These are phyloP conservation scores for Argyra leucocephala DNA, from an alignment of 2,888 invertebrate genomes.

Conservation along the genomic window DNA sequence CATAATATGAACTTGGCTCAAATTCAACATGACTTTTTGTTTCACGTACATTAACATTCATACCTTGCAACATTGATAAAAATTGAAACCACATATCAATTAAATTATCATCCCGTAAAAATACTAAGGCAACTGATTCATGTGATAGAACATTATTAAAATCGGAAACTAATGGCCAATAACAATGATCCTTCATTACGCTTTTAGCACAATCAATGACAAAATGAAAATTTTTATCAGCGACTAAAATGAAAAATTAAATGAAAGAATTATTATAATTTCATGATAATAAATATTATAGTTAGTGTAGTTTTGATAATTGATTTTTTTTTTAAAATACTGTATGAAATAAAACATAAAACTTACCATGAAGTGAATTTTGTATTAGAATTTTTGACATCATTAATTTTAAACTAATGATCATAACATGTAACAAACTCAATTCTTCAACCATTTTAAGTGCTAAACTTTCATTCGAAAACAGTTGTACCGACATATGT, in stretches of 20 bases:
- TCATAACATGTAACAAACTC: conserved; percentile 86
- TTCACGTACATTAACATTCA: conserved; percentile 93
- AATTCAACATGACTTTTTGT: conserved; percentile 87
- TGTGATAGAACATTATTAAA: conserved; percentile 93
- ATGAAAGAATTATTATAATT: conserved; percentile 13
- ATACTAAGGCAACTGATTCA: conserved; percentile 78
- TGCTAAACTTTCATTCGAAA: conserved; percentile 87
- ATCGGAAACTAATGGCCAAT: conserved; percentile 96
- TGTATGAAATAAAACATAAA: too few species aligned
- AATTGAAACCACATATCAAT: conserved; percentile 94
- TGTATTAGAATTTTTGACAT: conserved; percentile 83
- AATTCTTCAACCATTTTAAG: conserved; percentile 83
- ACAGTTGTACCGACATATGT: conserved; percentile 93
- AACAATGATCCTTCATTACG: conserved; percentile 96
- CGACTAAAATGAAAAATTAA: conserved; percentile 50
- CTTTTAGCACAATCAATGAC: conserved; percentile 86
- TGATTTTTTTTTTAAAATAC: too few species aligned
- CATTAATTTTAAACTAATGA: conserved; percentile 81
- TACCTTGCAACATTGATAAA: conserved; percentile 89
- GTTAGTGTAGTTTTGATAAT: too few species aligned
- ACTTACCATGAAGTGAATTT: conserved; percentile 72
- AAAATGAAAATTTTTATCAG: conserved; percentile 70
- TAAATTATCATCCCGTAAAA: conserved; percentile 79
- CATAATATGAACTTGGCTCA: conserved; percentile 94
- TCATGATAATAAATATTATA: not conserved